Base-by-base conservation (phyloP, 2,113 vertebrate species). In the Noturus placidus region DNA sequence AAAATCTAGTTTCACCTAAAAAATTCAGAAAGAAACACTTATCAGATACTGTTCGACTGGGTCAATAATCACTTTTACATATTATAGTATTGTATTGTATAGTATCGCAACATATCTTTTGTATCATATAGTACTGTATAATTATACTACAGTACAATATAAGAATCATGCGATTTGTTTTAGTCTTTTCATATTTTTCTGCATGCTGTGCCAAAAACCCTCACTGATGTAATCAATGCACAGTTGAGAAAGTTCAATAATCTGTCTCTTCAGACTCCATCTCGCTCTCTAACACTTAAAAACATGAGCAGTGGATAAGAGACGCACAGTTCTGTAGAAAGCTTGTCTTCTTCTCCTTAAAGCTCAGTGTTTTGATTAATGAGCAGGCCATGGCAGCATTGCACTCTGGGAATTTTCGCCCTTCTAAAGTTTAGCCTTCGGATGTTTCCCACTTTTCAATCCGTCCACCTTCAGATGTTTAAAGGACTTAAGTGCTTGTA, bases 171-270 rank as follows among this genome's bases (percentile, higher is more conserved):
- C 2, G 3, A 50, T 77, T 77, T 50, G 6, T 4, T 4, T 70
- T 7, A 35, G 33, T 76, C n/a, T n/a, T 79, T 79, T 81, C 20
- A 59, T 59, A 20, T 22, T 27, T 5, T 33, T 81, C 25, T 59
- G n/a, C 56, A 25, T 38, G 54, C 56, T 35, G 30, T 52, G 33
- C 76, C 82, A 87, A 79, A 59, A 59, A 19, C 22, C 76, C 52
- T 80, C 82, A 72, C n/a, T 78, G 67, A 76, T 74, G 86, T 87
- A 86, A 89, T 89, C 79, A 80, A 82, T 87, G 77, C 57, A 52
- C 35, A 74, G 65, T n/a, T 33, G 72, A 74, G 57, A 80, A 59
- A 85, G 83, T 70, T 77, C 84, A 84, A 38, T 86, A 87, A 78
- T 82, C 70, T 59, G 42, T 54, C 15, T 50, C 56, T 80, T 59